Evolutionary conservation across 1,140 invertebrate genomes (phyloP), one percentile per base, ranked within the genome.

Genomic region (Temnothorax longispinosus): DNA sequence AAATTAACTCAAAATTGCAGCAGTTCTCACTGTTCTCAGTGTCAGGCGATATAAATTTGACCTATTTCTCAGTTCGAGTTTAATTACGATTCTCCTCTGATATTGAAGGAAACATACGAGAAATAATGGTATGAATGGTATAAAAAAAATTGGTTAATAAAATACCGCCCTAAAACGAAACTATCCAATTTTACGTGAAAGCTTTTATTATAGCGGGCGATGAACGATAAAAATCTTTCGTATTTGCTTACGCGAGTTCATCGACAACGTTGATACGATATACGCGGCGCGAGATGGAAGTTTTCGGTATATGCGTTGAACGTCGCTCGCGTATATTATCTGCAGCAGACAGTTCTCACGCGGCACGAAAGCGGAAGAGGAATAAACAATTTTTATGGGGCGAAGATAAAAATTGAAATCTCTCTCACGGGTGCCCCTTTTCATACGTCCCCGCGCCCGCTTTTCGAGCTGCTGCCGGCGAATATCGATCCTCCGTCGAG

Each of bases 391-490:
- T 86, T 89, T 71, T 77, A 89, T 62, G 74, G 60, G 18, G 27
- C 21, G 69, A 52, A 69, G 58, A 67, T 86, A 85, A 88, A 91
- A 91, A 86, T 91, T 91, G 88, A 90, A 91, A 90, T 88, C 90
- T 90, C 65, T 88, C 90, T 90, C 65, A 60, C 85, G 88, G 78
- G 77, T 56, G 64, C 47, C 74, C 65, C 69, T 88, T 90, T 80
- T 87, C 80, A 75, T 77, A 60, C 62, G 80, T 88, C 74, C 72
- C 78, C 58, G 58, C 71, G 69, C 52, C 52, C 69, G 86, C 64
- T 56, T 69, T 84, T 78, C 76, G 86, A 64, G 86, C 62, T 7
- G 86, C 62, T 7, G 81, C 69, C 32, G 80, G 32, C 62, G 60
- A 67, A 90, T 92, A 91, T 90, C 89, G 89, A 90, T 90, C 27